These are phyloP conservation scores for Myotis findleyi DNA, from an alignment of 2,797 vertebrate species.

Conservation along the genomic window DNA sequence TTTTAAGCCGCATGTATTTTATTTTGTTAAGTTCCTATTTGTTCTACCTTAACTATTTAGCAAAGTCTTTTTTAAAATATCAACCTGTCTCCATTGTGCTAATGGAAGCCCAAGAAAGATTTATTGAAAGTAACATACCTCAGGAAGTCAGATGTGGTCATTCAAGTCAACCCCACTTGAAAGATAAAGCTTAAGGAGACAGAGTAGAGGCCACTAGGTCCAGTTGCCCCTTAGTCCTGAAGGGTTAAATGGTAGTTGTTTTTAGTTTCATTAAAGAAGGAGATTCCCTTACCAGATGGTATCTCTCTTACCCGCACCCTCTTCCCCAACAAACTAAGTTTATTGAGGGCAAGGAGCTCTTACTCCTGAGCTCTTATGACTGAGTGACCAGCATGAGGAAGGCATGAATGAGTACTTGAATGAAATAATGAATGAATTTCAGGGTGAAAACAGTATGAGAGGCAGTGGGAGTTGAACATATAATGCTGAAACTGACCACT, in stretches of 20 bases:
- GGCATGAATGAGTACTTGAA: neutral
- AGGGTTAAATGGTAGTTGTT: neutral
- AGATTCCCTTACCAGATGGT: neutral
- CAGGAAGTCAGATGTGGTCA: neutral
- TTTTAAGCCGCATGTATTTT: neutral
- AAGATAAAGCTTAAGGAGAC: neutral
- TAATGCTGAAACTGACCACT: neutral
- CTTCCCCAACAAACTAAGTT: neutral
- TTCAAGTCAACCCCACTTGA: neutral
- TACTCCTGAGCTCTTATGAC: too few relatives aligned
- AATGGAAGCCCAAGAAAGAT: neutral
- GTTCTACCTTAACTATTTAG: neutral
- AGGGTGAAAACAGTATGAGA: neutral
- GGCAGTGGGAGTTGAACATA: neutral
- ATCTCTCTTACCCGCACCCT: neutral
- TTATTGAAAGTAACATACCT: neutral
- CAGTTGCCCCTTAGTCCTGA: neutral
- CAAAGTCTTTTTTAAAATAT: neutral
- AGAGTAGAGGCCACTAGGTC: neutral
- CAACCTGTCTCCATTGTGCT: neutral
- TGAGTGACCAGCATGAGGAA: neutral
- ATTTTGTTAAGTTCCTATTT: neutral
- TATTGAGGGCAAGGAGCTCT: neutral
- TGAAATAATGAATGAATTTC: neutral
- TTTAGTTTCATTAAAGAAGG: conserved; percentile 12